Percentiles rank a stretch among this genome's conserved stretches.
Evolutionary conservation across 2,797 vertebrate species (phyloP).

Genomic region (Acanthurus tractus): DNA sequence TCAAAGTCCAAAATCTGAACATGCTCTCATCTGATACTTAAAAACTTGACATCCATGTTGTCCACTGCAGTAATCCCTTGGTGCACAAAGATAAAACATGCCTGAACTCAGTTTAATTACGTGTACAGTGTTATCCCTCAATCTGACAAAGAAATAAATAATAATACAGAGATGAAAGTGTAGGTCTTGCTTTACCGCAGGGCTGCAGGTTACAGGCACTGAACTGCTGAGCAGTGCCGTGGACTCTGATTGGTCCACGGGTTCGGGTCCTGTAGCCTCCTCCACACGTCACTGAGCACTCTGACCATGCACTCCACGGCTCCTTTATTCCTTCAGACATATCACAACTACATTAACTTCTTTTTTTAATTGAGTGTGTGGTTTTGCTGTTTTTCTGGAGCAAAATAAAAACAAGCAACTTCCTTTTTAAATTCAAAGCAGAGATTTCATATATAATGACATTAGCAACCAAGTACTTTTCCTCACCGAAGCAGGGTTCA

Average conservation of each 20-base stretch:
- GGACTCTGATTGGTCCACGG: conserved; percentile 71
- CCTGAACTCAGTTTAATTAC: not conserved
- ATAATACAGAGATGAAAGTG: not conserved
- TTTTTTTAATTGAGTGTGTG: no score
- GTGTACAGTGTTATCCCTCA: not conserved
- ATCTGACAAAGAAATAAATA: not conserved
- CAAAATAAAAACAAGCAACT: not conserved
- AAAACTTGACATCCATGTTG: not conserved
- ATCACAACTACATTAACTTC: not conserved
- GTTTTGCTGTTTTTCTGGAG: not conserved
- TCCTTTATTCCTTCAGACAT: conserved; percentile 77
- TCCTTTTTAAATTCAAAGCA: not conserved
- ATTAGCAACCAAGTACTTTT: not conserved
- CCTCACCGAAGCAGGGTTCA: conserved; percentile 85
- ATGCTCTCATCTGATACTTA: not conserved
- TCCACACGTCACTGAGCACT: conserved; percentile 90
- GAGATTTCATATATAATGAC: not conserved
- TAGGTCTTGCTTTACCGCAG: conserved; percentile 76
- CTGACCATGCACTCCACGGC: conserved; percentile 88
- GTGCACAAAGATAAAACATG: not conserved
- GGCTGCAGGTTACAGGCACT: conserved; percentile 89
- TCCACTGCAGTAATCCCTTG: not conserved
- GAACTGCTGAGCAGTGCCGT: conserved; percentile 87
- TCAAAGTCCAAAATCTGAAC: not conserved
- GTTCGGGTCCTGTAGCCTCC: conserved; percentile 90